Conservation (phyloP, 2,113 vertebrate genomes). For the Microcebus griseorufus region DNA sequence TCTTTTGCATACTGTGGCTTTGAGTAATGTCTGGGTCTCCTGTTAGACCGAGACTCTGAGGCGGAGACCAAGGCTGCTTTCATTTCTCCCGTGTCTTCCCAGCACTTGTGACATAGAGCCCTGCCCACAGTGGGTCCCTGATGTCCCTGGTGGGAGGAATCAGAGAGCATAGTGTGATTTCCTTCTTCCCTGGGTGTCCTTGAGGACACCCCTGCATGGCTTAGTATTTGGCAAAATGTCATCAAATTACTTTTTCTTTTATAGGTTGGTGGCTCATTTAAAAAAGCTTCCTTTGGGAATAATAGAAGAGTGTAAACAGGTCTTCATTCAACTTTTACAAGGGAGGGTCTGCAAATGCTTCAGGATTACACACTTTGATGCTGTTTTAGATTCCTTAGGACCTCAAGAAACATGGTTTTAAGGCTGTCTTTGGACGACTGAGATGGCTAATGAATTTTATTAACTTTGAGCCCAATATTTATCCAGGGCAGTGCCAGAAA, state of each 20-base stretch:
- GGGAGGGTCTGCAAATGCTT: background rate
- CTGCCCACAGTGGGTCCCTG: background rate
- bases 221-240: background rate
- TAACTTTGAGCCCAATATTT: background rate
- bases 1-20: background rate
- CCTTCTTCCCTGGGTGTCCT: background rate
- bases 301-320: background rate
- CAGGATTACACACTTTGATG: background rate
- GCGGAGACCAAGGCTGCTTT: no score
- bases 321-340: background rate
- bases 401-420: background rate
- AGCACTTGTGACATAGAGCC: rapidly evolving
- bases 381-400: background rate
- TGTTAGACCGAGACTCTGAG: no score
- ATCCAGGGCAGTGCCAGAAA: background rate
- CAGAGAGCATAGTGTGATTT: background rate
- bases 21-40: background rate
- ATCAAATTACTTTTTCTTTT: background rate
- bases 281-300: background rate
- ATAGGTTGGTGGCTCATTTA: background rate
- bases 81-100: background rate
- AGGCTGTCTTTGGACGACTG: background rate
- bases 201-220: background rate
- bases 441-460: background rate
- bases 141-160: background rate